Base-by-base conservation (phyloP, 2,797 vertebrate species). In the Carapus acus region DNA sequence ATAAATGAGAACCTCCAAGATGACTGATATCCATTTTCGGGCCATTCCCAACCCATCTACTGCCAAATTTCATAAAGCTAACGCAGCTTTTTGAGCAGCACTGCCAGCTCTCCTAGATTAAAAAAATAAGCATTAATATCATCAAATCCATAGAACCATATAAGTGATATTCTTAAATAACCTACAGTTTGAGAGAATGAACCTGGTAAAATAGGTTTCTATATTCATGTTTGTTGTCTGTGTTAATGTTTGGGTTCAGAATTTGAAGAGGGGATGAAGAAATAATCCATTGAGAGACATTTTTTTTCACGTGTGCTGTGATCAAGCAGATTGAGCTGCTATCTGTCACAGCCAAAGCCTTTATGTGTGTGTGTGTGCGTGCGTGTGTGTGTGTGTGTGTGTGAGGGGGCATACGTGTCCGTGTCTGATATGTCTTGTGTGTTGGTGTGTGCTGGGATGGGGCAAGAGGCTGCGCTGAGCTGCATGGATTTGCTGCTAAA, bases 401-500 rank as follows among this genome's bases (percentile, higher is more conserved):
- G 47, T 58, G 51, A 18, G 51, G 34, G 36, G 11, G 43, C 8
- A 6, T 27, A 21, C 24, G 43, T 36, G 46, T 63, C 37, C 57
- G 27, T 59, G 49, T 58, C 50, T 55, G 40, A 48, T 58, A 37
- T 15, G 59, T 31, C 52, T 56, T 71, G 69, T 60, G 34, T 31
- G 69, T 47, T 9, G 69, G 50, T 67, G 68, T 58, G 70, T 62
- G 73, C 65, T 63, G 20, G 37, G 64, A 67, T 74, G 69, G 74
- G 68, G 79, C 69, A 79, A 58, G 68, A 70, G 69, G 71, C 71
- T 81, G 80, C 85, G 73, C 88, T 90, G 87, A 91, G 91, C 83
- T 82, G 81, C 91, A 92, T 94, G 87, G 94, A 96, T 96, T 94
- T 94, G 87, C 90, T 93, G 91, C 89, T 92, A 86, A 86, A 90